Percentiles rank a stretch among this genome's conserved stretches.
phyloP scores from a whole-genome alignment of 2,888 invertebrate genomes.

The Eugnorisma glareosa region DNA sequence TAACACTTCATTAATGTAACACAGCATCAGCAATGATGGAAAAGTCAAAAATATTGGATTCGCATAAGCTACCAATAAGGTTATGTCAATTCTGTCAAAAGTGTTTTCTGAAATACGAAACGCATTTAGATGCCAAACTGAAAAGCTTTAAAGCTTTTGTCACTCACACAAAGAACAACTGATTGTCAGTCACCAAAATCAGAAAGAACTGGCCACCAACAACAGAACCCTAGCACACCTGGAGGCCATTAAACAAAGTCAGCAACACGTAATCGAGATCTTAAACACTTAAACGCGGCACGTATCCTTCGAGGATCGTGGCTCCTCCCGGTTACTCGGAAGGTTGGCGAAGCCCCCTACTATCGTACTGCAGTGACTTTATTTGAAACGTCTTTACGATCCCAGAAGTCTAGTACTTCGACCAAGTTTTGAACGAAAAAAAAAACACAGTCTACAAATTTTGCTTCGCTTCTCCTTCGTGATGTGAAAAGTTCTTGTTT shows the following conservation, averaged over 20 bases:
- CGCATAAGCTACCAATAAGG: neutral
- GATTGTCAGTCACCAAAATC: neutral
- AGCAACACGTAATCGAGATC: slow-evolving; percentile 73
- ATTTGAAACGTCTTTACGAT: too few species aligned
- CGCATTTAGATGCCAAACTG: neutral
- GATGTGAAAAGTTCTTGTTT: neutral
- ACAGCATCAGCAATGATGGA: neutral
- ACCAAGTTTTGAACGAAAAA: neutral
- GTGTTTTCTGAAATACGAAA: neutral
- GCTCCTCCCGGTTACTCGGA: slow-evolving; percentile 63
- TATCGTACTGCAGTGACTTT: neutral
- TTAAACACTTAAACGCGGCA: slow-evolving; percentile 80
- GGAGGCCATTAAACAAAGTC: slow-evolving; percentile 38
- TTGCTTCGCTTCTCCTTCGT: neutral
- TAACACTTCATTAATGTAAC: neutral
- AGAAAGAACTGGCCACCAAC: neutral
- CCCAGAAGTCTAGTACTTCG: neutral
- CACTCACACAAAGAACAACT: neutral
- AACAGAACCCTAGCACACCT: slow-evolving; percentile 19
- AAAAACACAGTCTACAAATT: neutral
- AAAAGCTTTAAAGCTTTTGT: neutral
- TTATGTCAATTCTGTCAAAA: neutral
- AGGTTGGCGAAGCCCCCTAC: slow-evolving; percentile 48
- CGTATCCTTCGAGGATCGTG: slow-evolving; percentile 71
- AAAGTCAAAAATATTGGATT: neutral